phyloP scores from a whole-genome alignment of 2,113 vertebrate species.

The Sinocyclocheilus rhinocerous region DNA sequence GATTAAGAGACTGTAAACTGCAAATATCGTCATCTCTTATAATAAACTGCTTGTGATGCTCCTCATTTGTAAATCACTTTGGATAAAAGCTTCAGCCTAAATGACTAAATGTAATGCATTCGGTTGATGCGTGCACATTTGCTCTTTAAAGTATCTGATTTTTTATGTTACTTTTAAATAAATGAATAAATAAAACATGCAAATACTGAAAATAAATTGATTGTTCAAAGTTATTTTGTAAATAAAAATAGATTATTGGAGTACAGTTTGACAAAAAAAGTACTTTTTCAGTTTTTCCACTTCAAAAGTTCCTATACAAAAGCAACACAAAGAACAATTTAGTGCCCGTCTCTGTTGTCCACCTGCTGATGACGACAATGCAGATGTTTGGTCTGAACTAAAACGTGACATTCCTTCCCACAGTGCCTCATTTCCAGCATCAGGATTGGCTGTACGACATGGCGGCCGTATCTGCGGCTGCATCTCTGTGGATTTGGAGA shows the following conservation, averaged over 20 bases:
- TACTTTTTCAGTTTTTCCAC: too few species aligned
- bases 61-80: neutral
- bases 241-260: too few species aligned
- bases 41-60: neutral
- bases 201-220: too few species aligned
- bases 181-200: too few species aligned
- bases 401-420: neutral
- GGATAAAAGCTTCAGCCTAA: neutral
- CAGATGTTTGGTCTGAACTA: neutral
- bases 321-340: neutral
- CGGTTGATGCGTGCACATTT: neutral
- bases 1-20: neutral
- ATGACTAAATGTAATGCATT: neutral
- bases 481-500: slow-evolving; percentile 35
- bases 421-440: neutral
- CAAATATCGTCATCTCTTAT: neutral
- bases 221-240: too few species aligned
- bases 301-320: neutral
- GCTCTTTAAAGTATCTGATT: neutral
- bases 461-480: neutral
- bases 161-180: too few species aligned
- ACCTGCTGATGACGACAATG: too few species aligned
- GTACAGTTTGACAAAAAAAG: too few species aligned
- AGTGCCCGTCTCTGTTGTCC: neutral
- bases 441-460: neutral